Conservation (phyloP, 2,113 vertebrate genomes). For the Odobenus rosmarus region DNA sequence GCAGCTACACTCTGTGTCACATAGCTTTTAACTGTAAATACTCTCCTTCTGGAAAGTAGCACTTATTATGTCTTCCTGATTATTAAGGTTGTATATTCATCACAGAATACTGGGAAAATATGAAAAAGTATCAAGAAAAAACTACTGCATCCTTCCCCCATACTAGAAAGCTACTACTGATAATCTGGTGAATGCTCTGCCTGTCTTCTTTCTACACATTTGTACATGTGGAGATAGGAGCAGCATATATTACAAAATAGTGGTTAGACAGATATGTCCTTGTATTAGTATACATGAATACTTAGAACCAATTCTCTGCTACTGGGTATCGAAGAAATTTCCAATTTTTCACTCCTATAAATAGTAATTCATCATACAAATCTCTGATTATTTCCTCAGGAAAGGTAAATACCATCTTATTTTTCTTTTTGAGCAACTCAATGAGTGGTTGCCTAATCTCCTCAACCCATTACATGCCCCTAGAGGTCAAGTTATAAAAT, state of each 20-base stretch:
- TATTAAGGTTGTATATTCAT: not conserved
- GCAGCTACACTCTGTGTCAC: not conserved
- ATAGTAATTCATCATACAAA: not conserved
- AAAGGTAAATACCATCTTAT: not conserved
- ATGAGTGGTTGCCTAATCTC: not conserved
- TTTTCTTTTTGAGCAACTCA: constrained; percentile 27
- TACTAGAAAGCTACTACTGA: not conserved
- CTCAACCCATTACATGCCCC: not conserved
- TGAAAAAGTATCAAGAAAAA: not conserved
- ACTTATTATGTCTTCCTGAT: not conserved
- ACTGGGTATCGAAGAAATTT: not conserved
- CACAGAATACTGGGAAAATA: not conserved
- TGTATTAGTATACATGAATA: not conserved
- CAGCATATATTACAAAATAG: not conserved
- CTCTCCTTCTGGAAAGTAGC: not conserved
- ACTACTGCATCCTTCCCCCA: not conserved
- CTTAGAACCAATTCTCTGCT: constrained; percentile 18
- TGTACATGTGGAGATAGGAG: not conserved
- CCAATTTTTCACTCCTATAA: not conserved
- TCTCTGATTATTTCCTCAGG: not conserved
- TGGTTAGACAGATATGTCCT: not conserved
- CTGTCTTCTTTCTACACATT: not conserved
- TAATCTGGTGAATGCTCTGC: not conserved
- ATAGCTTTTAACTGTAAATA: not conserved
- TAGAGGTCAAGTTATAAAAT: not conserved